Percentiles rank a stretch among this genome's conserved stretches.
Evolutionary conservation across 2,888 invertebrate genomes (phyloP).

Genomic region (Andricus curvator): DNA sequence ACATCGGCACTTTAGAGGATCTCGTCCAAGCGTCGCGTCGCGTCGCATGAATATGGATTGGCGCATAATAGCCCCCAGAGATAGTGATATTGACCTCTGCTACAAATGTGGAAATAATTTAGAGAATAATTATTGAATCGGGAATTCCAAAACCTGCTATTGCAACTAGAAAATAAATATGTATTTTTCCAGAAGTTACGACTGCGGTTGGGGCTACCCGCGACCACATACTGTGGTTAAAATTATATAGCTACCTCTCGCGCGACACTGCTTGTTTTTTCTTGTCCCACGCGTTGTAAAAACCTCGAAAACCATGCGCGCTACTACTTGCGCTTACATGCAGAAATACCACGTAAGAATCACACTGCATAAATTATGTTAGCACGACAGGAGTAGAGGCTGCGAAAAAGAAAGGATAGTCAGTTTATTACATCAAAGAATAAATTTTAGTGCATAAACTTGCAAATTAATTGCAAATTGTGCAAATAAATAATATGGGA

Average conservation of each 20-base stretch:
- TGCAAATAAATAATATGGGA: neutral
- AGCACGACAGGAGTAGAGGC: neutral
- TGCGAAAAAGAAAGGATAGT: neutral
- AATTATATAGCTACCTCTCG: conserved; percentile 28
- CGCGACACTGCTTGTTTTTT: conserved; percentile 26
- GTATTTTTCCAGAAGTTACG: conserved; percentile 24
- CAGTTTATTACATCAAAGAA: conserved; percentile 23
- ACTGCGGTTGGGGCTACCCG: conserved; percentile 9
- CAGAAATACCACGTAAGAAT: conserved; percentile 26
- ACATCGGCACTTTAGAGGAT: conserved; percentile 1
- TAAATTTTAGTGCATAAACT: conserved; percentile 27
- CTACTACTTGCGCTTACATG: conserved; percentile 17
- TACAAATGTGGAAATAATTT: neutral
- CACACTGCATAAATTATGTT: conserved; percentile 39
- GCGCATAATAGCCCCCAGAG: neutral
- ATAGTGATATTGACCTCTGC: neutral
- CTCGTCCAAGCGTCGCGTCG: neutral
- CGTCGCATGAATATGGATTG: conserved; percentile 8
- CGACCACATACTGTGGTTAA: conserved; percentile 36
- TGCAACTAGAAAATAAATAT: conserved; percentile 24
- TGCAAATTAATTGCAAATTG: conserved; percentile 8
- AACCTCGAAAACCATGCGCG: conserved; percentile 2
- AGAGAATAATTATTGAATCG: conserved; percentile 22
- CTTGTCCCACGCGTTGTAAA: conserved; percentile 5
- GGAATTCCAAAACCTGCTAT: conserved; percentile 21